These are phyloP conservation scores for Lasius fuliginosus DNA, from an alignment of 2,888 invertebrate genomes.

Conservation along the genomic window DNA sequence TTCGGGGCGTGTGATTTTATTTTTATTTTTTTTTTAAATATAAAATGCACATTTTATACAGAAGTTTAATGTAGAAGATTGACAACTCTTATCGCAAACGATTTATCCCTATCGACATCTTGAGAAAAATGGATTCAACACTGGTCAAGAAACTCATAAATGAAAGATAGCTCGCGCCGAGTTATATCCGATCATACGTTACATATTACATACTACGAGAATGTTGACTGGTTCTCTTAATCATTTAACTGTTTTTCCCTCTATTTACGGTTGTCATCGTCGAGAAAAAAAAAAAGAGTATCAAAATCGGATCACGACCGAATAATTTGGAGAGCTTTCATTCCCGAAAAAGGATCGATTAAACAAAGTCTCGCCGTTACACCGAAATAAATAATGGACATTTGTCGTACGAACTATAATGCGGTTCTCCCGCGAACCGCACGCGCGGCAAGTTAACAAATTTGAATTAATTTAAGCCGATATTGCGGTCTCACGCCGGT, in stretches of 20 bases:
- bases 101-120: not conserved
- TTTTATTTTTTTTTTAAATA: not conserved
- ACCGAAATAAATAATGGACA: not conserved
- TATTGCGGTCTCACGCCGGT: conserved; percentile 32
- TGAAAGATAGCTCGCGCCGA: not conserved
- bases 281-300: not conserved
- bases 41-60: not conserved
- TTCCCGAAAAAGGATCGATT: conserved; percentile 22
- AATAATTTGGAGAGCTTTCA: conserved; percentile 20
- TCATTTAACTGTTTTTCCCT: conserved; percentile 21
- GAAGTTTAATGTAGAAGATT: not conserved
- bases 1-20: not conserved
- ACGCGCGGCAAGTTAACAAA: conserved; percentile 28
- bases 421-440: not conserved
- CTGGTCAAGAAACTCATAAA: not conserved
- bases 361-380: not conserved
- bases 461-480: conserved; percentile 48
- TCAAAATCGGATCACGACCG: not conserved
- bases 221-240: not conserved
- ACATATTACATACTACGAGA: not conserved
- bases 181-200: not conserved
- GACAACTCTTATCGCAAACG: too few relatives aligned
- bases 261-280: conserved; percentile 9
- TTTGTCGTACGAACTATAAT: too few relatives aligned
- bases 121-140: conserved; percentile 9